These are phyloP conservation scores for Heliconius nattereri DNA, from an alignment of 1,140 invertebrate species.

Conservation along the genomic window DNA sequence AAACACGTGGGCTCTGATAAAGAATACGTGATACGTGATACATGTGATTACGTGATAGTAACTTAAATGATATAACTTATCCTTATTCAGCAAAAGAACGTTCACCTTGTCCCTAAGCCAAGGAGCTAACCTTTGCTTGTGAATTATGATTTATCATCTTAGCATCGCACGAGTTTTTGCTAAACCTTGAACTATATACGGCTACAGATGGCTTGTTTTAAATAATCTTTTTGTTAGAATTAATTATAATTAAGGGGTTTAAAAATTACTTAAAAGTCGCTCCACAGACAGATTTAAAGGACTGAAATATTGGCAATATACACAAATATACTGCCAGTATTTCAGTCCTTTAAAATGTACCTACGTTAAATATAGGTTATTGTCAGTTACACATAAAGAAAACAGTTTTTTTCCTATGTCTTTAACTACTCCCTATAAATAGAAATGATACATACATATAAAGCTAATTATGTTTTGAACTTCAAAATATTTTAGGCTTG, in stretches of 20 bases:
- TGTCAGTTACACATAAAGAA: no score
- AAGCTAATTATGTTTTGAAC: no score
- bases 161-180: slow-evolving; percentile 28
- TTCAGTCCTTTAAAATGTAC: no score
- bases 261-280: no score
- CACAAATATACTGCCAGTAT: no score
- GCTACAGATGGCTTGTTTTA: background rate
- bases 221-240: background rate
- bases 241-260: background rate
- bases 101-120: slow-evolving; percentile 58
- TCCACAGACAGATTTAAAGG: no score
- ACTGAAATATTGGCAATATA: no score
- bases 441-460: no score
- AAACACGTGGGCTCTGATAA: slow-evolving; percentile 64
- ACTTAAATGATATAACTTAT: slow-evolving; percentile 38
- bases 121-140: slow-evolving; percentile 43
- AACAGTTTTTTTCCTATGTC: no score
- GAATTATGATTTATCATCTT: slow-evolving; percentile 33
- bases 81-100: slow-evolving; percentile 46
- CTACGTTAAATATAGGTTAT: no score
- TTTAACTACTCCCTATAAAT: no score
- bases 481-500: no score
- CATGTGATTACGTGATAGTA: slow-evolving; percentile 52
- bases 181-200: slow-evolving; percentile 36
- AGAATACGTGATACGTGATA: slow-evolving; percentile 51